Evolutionary conservation across 2,888 invertebrate genomes (phyloP), one percentile per base, ranked within the genome.

Genomic region (Acleris laterana): DNA sequence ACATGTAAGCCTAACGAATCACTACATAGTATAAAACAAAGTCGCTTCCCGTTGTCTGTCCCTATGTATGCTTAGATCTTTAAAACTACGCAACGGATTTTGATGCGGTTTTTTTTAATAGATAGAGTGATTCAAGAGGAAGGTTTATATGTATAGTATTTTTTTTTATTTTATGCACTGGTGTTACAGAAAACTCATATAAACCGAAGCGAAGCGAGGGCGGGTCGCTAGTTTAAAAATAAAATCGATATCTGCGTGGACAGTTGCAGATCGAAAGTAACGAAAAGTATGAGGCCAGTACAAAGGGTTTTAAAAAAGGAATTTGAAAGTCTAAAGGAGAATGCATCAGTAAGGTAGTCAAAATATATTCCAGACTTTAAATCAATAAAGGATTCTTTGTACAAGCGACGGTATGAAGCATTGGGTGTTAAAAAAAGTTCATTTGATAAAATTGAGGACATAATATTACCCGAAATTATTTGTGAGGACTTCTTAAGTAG

Each of bases 231-330:
- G n/a, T 20, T 55, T 5, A 56, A 56, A 56, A 56, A 44, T 56
- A 56, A 56, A 28, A 28, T 28, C 25, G 6, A 28, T 5, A 28
- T 28, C 5, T 28, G 25, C 25, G 25, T 28, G 7, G 25, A 28
- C 6, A 28, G 6, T 22, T 53, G 53, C 11, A 53, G 53, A 53
- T 38, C n/a, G 53, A 38, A 53, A 38, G 38, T 42, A 55, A 42
- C 11, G 32, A 32, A 32, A 32, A 32, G 44, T 56, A 56, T 56
- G 56, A 56, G n/a, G 44, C 44, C 44, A 5, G 9, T 44, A 44
- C 56, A 56, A 56, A 56, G 22, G 16, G 20, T 44, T 44, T 56
- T 25, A n/a, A 44, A 56, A 56, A 56, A 56, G 44, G 56, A 44
- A 11, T 58, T 58, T 49, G 49, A 19, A 6, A 6, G 16, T 56